Evolutionary conservation across 2,113 vertebrate species (phyloP).

Genomic region (Amazona guildingii): DNA sequence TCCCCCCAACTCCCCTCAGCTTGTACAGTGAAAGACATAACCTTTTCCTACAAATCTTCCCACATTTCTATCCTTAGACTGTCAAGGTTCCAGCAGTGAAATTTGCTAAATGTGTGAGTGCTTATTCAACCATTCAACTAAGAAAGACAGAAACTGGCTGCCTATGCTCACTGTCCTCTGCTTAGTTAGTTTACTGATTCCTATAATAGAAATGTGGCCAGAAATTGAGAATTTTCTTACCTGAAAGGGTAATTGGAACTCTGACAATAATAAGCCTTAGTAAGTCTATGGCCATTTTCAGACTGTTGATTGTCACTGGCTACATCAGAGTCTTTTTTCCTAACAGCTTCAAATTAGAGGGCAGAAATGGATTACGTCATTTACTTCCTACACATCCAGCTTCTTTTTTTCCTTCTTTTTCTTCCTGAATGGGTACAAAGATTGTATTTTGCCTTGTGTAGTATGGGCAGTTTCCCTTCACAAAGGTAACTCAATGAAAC

Average conservation of each 20-base stretch:
- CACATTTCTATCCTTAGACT: neutral
- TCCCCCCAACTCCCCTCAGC: neutral
- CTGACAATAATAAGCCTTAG: neutral
- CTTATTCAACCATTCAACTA: neutral
- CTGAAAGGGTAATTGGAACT: neutral
- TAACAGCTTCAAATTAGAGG: neutral
- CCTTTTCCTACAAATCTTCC: neutral
- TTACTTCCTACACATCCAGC: neutral
- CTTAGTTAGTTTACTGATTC: neutral
- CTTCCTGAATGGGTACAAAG: neutral
- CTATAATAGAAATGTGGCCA: neutral
- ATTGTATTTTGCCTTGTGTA: neutral
- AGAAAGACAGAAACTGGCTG: neutral
- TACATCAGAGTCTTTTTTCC: neutral
- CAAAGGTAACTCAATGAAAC: neutral
- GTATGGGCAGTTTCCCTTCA: neutral
- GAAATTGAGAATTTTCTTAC: neutral
- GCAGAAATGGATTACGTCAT: neutral
- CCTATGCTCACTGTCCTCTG: neutral
- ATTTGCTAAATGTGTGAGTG: neutral
- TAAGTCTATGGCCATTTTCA: neutral
- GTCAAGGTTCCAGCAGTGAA: neutral
- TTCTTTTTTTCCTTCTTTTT: neutral
- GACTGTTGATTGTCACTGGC: neutral
- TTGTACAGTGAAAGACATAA: neutral